Evolutionary conservation across 2,888 invertebrate species (phyloP).

Genomic region (Acheta domesticus): DNA sequence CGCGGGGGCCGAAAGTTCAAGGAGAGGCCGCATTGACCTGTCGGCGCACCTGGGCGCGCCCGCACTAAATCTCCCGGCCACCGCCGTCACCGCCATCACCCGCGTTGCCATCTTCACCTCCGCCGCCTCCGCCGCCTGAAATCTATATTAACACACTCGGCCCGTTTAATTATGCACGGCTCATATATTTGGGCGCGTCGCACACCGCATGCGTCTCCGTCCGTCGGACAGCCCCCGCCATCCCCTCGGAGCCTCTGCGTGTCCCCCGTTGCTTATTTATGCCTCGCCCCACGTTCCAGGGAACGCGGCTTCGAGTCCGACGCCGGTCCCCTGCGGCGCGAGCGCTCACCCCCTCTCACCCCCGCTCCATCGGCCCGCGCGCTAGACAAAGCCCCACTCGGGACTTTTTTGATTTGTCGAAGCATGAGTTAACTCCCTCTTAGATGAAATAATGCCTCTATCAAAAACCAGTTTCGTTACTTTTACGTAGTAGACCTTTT

Average conservation of each 20-base stretch:
- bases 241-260: too few relatives aligned
- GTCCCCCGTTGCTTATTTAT: not conserved
- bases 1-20: not conserved
- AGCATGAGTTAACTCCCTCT: slow-evolving; percentile 18
- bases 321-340: not conserved
- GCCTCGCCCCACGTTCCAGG: not conserved
- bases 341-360: not conserved
- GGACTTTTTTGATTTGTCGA: not conserved
- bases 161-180: slow-evolving; percentile 18
- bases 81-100: not conserved
- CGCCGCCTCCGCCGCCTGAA: not conserved
- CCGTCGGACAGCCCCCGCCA: not conserved
- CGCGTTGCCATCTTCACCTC: not conserved
- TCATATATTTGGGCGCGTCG: slow-evolving; percentile 4
- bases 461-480: not conserved
- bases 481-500: not conserved
- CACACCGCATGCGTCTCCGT: slow-evolving; percentile 2
- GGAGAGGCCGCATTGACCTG: not conserved
- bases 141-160: slow-evolving; percentile 18
- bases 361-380: not conserved
- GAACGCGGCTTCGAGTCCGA: slow-evolving; percentile 3
- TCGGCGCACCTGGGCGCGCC: not conserved
- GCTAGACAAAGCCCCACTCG: not conserved
- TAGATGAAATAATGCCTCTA: slow-evolving; percentile 11
- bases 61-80: not conserved